A percentile compares a stretch with the other conserved stretches of the same genome.
Conservation (phyloP, 2,888 invertebrate genomes). For the Cacoxenus indagator region DNA sequence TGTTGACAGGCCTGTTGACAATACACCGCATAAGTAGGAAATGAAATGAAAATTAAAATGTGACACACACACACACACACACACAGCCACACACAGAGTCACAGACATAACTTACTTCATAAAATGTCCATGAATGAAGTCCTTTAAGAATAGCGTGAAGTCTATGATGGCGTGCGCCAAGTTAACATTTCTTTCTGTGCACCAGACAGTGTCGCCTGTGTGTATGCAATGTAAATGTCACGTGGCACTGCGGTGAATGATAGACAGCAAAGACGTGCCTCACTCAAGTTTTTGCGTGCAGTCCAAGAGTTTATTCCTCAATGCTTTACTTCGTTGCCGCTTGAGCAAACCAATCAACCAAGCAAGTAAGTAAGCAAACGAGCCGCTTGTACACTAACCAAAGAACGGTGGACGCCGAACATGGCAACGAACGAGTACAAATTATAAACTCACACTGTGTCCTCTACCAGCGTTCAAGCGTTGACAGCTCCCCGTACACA, state of each 20-base stretch:
- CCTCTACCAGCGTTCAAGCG: not conserved
- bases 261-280: conserved; percentile 6
- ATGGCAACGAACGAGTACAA: not conserved
- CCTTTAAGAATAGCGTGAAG: no score
- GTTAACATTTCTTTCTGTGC: no score
- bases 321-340: not conserved
- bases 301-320: not conserved
- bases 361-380: not conserved
- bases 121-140: no score
- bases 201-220: no score
- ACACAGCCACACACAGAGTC: not conserved
- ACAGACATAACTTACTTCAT: no score
- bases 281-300: no score
- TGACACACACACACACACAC: conserved; percentile 24
- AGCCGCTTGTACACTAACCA: not conserved
- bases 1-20: conserved; percentile 9
- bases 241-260: conserved; percentile 13
- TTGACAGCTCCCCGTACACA: not conserved
- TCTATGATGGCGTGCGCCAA: no score
- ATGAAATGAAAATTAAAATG: conserved; percentile 59
- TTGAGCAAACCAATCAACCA: not conserved
- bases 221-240: conserved; percentile 10
- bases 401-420: not conserved
- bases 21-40: conserved; percentile 35
- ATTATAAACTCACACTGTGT: not conserved